Evolutionary conservation across 2,888 invertebrate species (phyloP).

Genomic region (Odontothrips loti): DNA sequence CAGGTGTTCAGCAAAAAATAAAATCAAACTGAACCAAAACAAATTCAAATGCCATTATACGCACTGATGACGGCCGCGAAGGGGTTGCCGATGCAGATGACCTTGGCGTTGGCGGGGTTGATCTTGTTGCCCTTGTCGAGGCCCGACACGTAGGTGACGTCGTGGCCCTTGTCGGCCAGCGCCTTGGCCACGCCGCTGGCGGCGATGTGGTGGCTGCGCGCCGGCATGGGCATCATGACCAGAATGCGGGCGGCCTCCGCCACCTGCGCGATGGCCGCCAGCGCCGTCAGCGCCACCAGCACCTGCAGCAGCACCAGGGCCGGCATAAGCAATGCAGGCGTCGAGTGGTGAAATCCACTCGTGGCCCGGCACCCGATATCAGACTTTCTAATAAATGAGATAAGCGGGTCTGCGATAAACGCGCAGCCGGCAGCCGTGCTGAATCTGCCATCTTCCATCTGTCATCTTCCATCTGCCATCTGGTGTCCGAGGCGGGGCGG

Average conservation of each 20-base stretch:
- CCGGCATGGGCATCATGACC: neutral
- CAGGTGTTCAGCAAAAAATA: neutral
- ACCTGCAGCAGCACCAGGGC: neutral
- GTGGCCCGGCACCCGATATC: too few species aligned
- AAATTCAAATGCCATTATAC: neutral
- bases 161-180: slow-evolving; percentile 6
- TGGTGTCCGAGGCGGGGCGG: too few species aligned
- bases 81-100: neutral
- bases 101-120: slow-evolving; percentile 7
- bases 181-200: neutral
- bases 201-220: slow-evolving; percentile 16
- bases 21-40: neutral
- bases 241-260: neutral
- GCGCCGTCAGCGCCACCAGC: neutral
- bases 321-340: neutral
- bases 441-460: too few species aligned
- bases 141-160: neutral
- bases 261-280: neutral
- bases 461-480: too few species aligned
- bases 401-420: too few species aligned
- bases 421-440: too few species aligned
- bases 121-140: slow-evolving; percentile 2
- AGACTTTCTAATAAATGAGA: too few species aligned
- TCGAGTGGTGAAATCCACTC: too few species aligned
- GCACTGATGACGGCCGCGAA: neutral